Conservation (phyloP, 2,888 invertebrate species). For the Schrankia costaestrigalis region DNA sequence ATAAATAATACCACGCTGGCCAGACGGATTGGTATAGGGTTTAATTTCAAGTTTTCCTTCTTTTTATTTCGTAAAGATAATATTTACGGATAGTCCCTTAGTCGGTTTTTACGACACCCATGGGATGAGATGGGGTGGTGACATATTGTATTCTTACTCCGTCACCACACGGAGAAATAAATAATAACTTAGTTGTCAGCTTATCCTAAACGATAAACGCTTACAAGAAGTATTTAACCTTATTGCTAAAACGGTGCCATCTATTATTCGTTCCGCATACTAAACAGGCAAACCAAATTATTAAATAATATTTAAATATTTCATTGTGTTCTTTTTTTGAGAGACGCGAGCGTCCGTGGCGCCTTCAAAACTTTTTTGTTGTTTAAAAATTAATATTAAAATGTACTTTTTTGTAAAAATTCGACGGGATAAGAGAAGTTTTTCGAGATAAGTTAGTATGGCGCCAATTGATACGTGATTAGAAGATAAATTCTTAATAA, state of each 20-base stretch:
- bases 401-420: conserved; percentile 44
- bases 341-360: conserved; percentile 26
- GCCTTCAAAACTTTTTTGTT: conserved; percentile 32
- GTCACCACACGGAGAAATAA: no score
- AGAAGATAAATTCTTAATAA: conserved; percentile 17
- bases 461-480: conserved; percentile 49
- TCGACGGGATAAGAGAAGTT: conserved; percentile 53
- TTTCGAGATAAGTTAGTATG: conserved; percentile 34
- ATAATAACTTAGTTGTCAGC: no score
- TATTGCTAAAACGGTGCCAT: conserved; percentile 35
- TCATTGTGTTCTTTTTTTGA: conserved; percentile 38
- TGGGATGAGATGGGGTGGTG: no score
- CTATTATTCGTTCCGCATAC: conserved; percentile 34
- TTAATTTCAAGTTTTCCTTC: no score
- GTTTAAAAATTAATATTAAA: conserved; percentile 44
- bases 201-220: no score
- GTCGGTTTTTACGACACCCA: no score
- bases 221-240: no score
- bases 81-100: no score
- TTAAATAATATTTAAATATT: conserved; percentile 22
- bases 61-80: no score
- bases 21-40: no score
- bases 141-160: no score
- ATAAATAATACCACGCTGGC: no score
- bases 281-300: conserved; percentile 32